These are phyloP conservation scores for Melieria omissa DNA, from an alignment of 2,888 invertebrate genomes.

Conservation along the genomic window DNA sequence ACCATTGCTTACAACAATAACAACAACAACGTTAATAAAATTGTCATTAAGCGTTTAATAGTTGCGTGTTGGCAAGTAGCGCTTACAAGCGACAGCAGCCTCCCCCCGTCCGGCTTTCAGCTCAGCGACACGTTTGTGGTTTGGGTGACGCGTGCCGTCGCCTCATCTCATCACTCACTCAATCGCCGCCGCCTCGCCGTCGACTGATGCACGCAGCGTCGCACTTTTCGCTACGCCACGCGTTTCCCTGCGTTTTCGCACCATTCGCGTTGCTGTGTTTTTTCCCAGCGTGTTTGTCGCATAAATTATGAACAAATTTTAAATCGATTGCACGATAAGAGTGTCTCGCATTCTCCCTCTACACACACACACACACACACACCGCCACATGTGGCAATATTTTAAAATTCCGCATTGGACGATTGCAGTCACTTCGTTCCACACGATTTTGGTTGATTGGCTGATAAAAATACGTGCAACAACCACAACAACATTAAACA, in stretches of 20 bases:
- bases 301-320: conserved; percentile 36
- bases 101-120: background rate
- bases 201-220: conserved; percentile 8
- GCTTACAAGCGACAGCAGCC: conserved; percentile 21
- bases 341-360: background rate
- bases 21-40: conserved; percentile 25
- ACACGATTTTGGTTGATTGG: too few relatives aligned
- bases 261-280: conserved; percentile 5
- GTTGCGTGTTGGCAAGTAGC: conserved; percentile 34
- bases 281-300: conserved; percentile 13
- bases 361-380: background rate
- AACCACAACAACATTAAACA: too few relatives aligned
- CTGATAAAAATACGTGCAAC: too few relatives aligned
- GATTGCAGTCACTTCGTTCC: too few relatives aligned
- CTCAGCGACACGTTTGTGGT: conserved; percentile 16
- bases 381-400: background rate
- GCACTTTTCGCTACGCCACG: background rate
- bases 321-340: conserved; percentile 33
- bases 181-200: background rate
- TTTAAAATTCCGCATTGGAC: too few relatives aligned
- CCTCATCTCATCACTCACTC: conserved; percentile 30
- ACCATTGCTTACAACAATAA: conserved; percentile 19
- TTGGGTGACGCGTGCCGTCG: conserved; percentile 24
- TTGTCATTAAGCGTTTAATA: conserved; percentile 36
- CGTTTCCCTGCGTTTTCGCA: background rate